A percentile compares a stretch with the other conserved stretches of the same genome.
Evolutionary conservation across 2,888 invertebrate genomes (phyloP).

Genomic region (Myopa tessellatipennis): DNA sequence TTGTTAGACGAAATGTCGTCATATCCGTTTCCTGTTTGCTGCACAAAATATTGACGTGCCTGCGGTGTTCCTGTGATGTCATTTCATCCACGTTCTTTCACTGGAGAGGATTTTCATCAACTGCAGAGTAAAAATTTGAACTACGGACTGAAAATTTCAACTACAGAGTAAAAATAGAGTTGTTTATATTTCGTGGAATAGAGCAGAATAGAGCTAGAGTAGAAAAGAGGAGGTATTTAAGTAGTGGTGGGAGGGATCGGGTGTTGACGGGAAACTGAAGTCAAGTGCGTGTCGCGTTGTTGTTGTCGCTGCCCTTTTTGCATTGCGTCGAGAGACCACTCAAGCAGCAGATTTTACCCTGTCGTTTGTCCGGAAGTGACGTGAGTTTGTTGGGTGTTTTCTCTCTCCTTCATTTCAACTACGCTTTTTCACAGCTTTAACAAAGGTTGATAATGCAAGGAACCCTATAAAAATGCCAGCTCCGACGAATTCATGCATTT

Average conservation of each 20-base stretch:
- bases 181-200: background rate
- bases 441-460: background rate
- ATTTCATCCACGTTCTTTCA: too few relatives aligned
- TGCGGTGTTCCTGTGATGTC: constrained; percentile 21
- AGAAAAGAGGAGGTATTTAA: too few relatives aligned
- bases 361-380: too few relatives aligned
- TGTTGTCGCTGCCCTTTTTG: too few relatives aligned
- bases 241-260: background rate
- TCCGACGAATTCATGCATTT: constrained; percentile 6
- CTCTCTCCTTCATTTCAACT: background rate
- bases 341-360: background rate
- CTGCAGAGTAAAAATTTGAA: too few relatives aligned
- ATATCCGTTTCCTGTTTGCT: constrained; percentile 15
- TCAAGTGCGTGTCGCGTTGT: too few relatives aligned
- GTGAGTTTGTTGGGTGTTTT: background rate
- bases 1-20: constrained; percentile 26
- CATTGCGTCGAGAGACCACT: background rate
- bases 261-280: background rate
- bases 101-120: too few relatives aligned
- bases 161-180: background rate
- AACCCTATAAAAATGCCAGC: background rate
- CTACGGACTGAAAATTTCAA: too few relatives aligned
- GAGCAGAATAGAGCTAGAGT: background rate
- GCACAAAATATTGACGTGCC: constrained; percentile 30
- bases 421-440: background rate